Conservation (phyloP, 2,888 invertebrate genomes). For the Acrocera orbiculus region DNA sequence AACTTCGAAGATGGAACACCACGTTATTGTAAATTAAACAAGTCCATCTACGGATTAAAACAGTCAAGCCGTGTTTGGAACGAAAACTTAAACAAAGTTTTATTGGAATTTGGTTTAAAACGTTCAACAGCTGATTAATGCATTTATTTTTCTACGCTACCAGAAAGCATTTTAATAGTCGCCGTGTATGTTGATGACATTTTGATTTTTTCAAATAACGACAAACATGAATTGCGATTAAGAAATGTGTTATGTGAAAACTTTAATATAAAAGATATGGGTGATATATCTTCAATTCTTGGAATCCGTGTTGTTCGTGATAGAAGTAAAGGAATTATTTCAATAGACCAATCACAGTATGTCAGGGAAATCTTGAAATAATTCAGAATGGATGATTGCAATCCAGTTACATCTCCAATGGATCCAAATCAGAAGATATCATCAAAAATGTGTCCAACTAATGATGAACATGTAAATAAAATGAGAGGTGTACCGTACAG, state of each 20-base stretch:
- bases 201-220: slow-evolving; percentile 6
- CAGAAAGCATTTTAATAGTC: slow-evolving; percentile 7
- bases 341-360: slow-evolving; percentile 6
- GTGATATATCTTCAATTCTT: slow-evolving; percentile 2
- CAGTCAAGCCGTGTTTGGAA: slow-evolving; percentile 10
- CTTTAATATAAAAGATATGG: slow-evolving; percentile 10
- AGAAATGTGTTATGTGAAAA: slow-evolving; percentile 4
- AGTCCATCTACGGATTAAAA: slow-evolving; percentile 10
- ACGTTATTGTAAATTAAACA: slow-evolving; percentile 5
- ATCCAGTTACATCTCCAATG: slow-evolving; percentile 8
- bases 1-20: slow-evolving; percentile 6
- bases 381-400: slow-evolving; percentile 9
- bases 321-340: slow-evolving; percentile 1
- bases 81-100: slow-evolving; percentile 6
- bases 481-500: slow-evolving; percentile 8
- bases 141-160: slow-evolving; percentile 4
- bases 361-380: slow-evolving; percentile 4
- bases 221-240: slow-evolving; percentile 5
- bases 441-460: slow-evolving; percentile 7
- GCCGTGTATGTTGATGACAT: slow-evolving; percentile 11
- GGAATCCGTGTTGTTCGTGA: not conserved
- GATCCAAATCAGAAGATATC: slow-evolving; percentile 9
- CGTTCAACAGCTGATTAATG: too few species aligned
- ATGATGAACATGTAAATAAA: slow-evolving; percentile 6
- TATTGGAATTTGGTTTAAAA: too few species aligned